These are phyloP conservation scores for Penaeus chinensis DNA, from an alignment of 1,140 invertebrate genomes.

Conservation along the genomic window DNA sequence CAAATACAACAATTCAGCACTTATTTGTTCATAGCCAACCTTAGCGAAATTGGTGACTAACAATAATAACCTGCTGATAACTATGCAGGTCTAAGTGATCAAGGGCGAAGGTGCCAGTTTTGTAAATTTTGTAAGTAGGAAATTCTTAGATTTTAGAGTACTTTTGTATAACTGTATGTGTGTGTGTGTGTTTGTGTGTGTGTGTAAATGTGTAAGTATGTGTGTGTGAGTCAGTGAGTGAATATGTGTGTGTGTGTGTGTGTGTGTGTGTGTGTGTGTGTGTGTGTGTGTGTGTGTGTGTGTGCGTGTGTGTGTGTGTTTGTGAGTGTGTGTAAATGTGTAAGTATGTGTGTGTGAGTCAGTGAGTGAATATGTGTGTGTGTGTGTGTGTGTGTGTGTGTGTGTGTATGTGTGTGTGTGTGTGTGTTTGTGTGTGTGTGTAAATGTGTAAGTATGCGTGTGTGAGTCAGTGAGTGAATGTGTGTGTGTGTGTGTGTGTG, in stretches of 20 bases:
- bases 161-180: background rate
- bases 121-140: too few species aligned
- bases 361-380: background rate
- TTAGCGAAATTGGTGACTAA: too few species aligned
- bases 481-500: background rate
- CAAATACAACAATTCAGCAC: too few species aligned
- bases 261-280: background rate
- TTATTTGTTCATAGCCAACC: too few species aligned
- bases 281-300: background rate
- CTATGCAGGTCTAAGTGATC: too few species aligned
- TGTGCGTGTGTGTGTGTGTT: background rate
- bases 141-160: too few species aligned
- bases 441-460: background rate
- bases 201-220: background rate
- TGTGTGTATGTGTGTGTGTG: slow-evolving; percentile 11
- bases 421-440: background rate
- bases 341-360: background rate
- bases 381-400: background rate
- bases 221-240: background rate
- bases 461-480: too few species aligned
- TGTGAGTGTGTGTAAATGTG: slow-evolving; percentile 8
- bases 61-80: too few species aligned
- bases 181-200: background rate
- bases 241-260: background rate
- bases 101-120: too few species aligned